Percentiles rank a stretch among this genome's conserved stretches.
Evolutionary conservation across 2,113 vertebrate species (phyloP).

Genomic region (Hirundichthys speculiger): DNA sequence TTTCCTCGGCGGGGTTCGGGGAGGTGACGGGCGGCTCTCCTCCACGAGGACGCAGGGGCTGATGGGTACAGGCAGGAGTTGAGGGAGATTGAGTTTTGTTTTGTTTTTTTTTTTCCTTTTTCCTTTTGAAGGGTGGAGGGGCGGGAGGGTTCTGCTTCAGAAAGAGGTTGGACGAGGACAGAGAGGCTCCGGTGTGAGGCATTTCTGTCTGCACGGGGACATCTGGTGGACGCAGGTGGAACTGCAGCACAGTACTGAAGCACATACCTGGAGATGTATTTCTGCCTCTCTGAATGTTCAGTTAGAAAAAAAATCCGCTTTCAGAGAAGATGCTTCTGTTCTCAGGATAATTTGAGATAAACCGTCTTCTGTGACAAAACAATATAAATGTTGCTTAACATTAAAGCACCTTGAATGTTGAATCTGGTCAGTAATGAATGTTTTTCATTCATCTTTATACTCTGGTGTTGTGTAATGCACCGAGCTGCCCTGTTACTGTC

Average conservation of each 20-base stretch:
- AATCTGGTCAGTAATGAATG: not conserved
- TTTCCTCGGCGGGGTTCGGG: slow-evolving; percentile 38
- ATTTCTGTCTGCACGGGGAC: slow-evolving; percentile 76
- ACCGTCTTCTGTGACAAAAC: no score
- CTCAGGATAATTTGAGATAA: no score
- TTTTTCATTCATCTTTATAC: not conserved
- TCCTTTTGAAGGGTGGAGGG: not conserved
- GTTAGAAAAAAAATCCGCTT: no score
- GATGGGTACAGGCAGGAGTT: slow-evolving; percentile 29
- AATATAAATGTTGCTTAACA: no score
- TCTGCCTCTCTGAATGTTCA: not conserved
- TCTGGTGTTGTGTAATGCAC: not conserved
- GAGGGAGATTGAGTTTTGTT: no score
- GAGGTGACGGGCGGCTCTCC: slow-evolving; percentile 22
- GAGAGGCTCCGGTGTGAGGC: slow-evolving; percentile 10
- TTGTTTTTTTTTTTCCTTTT: not conserved
- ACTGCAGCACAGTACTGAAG: slow-evolving; percentile 25
- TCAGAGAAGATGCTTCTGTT: no score
- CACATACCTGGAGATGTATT: not conserved
- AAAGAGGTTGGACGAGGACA: slow-evolving; percentile 74
- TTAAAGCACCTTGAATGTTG: no score
- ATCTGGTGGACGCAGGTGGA: slow-evolving; percentile 65
- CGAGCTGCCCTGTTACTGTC: not conserved
- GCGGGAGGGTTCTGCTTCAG: slow-evolving; percentile 50
- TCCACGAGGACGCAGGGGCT: slow-evolving; percentile 20